A percentile compares a stretch with the other conserved stretches of the same genome.
phyloP scores from a whole-genome alignment of 1,140 invertebrate genomes.

The Calephelis nemesis region DNA sequence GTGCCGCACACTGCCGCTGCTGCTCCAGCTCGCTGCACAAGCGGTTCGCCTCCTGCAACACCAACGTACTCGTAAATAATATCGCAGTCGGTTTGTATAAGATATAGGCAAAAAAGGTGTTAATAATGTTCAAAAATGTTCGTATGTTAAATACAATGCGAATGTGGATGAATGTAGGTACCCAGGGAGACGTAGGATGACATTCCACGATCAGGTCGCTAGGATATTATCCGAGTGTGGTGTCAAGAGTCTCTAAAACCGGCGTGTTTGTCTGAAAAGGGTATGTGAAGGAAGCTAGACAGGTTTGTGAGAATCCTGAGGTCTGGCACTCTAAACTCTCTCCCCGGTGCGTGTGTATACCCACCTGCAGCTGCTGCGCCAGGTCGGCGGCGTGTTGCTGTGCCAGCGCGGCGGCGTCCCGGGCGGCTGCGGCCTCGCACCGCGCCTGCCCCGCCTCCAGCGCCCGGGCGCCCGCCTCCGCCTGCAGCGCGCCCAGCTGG shows the following conservation, averaged over 20 bases:
- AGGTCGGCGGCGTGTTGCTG: slow-evolving; percentile 77
- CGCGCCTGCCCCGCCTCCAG: slow-evolving; percentile 69
- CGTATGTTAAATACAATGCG: no score
- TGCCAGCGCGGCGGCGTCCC: slow-evolving; percentile 78
- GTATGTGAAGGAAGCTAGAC: no score
- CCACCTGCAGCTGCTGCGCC: slow-evolving; percentile 81
- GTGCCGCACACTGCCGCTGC: slow-evolving; percentile 67
- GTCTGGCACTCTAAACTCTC: no score
- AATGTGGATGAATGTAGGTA: no score
- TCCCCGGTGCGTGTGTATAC: no score
- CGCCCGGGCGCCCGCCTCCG: slow-evolving; percentile 73
- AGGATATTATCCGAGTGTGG: no score
- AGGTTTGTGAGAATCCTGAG: no score
- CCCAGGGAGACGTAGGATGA: no score
- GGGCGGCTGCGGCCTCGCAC: slow-evolving; percentile 76
- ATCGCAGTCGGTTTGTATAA: background rate
- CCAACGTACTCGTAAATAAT: background rate
- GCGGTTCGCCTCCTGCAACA: slow-evolving; percentile 76
- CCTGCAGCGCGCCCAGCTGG: slow-evolving; percentile 76
- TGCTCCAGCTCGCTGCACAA: slow-evolving; percentile 78
- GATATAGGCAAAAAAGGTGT: background rate
- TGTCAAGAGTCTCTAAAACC: no score
- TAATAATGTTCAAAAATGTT: no score
- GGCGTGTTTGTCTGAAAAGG: no score
- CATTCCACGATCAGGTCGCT: no score